Evolutionary conservation across 2,797 vertebrate species (phyloP), one percentile per base, ranked within the genome.

Genomic region (Gastrophryne carolinensis): DNA sequence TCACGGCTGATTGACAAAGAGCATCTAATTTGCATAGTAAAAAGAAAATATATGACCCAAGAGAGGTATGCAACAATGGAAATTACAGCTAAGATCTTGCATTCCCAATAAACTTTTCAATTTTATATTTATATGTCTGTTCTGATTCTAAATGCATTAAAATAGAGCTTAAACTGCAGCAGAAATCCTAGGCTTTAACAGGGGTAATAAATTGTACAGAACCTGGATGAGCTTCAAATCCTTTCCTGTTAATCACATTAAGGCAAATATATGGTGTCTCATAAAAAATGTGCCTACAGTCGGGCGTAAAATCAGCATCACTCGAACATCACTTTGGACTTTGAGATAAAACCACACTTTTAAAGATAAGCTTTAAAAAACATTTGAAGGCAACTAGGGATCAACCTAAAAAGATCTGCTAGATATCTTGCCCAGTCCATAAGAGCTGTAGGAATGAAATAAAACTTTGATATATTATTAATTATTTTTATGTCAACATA

Each of bases 181-280:
- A 47, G 65, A 72, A 71, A 72, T 26, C 17, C 29, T 65, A 78
- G 30, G 35, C 37, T 37, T 64, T 77, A 65, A 72, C 21, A 52
- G 19, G 39, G 50, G 39, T 57, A 71, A 65, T 65, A 72, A 64
- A 72, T 50, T 58, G 50, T 65, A 23, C 37, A 52, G 58, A 64
- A 72, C 65, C 72, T 66, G 67, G 67, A 72, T 50, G 60, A 35
- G 67, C 52, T 78, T 71, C 67, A 57, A 68, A 66, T 57, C 26
- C 58, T 23, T 71, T 71, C 50, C 37, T 78, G 67, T 78, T 78
- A 78, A 78, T 78, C 60, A 78, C 67, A 78, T 78, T 78, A 78
- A 78, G 67, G 47, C 58, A 60, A 72, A 65, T 37, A 71, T 64
- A 70, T 71, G 64, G 61, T 52, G 50, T 65, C 75, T 56, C 60